Evolutionary conservation across 2,113 vertebrate genomes (phyloP).

Genomic region (Pithys albifrons): DNA sequence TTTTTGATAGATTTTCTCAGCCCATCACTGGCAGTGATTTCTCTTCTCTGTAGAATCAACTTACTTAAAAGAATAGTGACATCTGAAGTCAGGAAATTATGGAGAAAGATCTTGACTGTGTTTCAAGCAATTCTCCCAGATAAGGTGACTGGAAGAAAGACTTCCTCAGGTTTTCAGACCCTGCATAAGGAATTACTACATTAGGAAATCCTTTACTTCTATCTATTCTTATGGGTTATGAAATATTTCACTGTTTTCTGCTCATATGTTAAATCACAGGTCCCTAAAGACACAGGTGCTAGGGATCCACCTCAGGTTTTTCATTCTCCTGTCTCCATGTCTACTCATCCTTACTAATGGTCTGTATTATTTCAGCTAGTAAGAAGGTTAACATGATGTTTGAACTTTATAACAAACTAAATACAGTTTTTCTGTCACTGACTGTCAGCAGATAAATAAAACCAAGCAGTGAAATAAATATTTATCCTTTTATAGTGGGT

Average conservation of each 20-base stretch:
- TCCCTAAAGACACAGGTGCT: not conserved
- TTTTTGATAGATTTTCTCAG: not conserved
- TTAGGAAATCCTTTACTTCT: not conserved
- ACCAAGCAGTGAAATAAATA: not conserved
- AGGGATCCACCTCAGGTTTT: not conserved
- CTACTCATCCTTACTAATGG: not conserved
- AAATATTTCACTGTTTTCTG: not conserved
- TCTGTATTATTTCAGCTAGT: not conserved
- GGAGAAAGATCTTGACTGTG: not conserved
- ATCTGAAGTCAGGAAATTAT: not conserved
- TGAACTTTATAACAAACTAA: not conserved
- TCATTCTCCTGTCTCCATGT: not conserved
- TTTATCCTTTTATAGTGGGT: fast-evolving
- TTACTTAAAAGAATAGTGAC: not conserved
- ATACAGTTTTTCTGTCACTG: not conserved
- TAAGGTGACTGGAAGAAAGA: not conserved
- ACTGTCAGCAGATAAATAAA: not conserved
- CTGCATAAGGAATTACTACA: not conserved
- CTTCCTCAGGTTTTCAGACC: not conserved
- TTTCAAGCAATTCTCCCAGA: not conserved
- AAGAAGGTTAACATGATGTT: not conserved
- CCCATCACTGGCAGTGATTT: not conserved
- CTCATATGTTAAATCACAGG: not conserved
- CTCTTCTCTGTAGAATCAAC: not conserved
- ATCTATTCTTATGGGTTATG: not conserved